phyloP scores from a whole-genome alignment of 2,888 invertebrate genomes.

The Pemphredon lugubris region DNA sequence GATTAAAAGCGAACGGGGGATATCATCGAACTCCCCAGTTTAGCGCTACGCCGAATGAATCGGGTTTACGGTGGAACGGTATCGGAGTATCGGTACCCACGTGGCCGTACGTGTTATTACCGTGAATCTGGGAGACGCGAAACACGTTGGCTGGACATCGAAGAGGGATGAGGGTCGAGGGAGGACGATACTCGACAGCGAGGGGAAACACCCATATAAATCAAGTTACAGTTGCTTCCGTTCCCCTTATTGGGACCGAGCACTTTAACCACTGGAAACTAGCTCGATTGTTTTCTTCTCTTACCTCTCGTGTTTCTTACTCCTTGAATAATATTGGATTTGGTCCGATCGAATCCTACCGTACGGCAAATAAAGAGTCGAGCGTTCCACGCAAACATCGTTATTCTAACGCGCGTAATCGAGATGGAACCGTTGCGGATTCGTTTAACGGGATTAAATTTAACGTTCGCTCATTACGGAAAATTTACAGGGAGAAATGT shows the following conservation, averaged over 20 bases:
- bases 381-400: constrained; percentile 26
- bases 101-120: constrained; percentile 53
- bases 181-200: constrained; percentile 48
- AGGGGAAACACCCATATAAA: constrained; percentile 73
- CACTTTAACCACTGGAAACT: constrained; percentile 57
- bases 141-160: constrained; percentile 53
- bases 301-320: constrained; percentile 40
- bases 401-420: not conserved
- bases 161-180: constrained; percentile 53
- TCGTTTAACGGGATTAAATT: not conserved
- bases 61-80: constrained; percentile 26
- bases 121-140: constrained; percentile 50
- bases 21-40: constrained; percentile 17
- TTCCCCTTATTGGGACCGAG: constrained; percentile 60
- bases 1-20: not conserved
- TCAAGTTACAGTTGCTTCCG: constrained; percentile 66
- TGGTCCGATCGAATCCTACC: constrained; percentile 38
- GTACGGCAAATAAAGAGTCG: constrained; percentile 4
- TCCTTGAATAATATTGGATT: constrained; percentile 55
- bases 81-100: constrained; percentile 39
- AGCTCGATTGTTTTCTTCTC: constrained; percentile 48
- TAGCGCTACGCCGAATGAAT: constrained; percentile 26
- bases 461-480: too few species aligned
- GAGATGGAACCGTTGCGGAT: not conserved
- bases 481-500: too few species aligned